These are phyloP conservation scores for Drosophila hamatofila DNA, from an alignment of 2,888 invertebrate species.

Conservation along the genomic window DNA sequence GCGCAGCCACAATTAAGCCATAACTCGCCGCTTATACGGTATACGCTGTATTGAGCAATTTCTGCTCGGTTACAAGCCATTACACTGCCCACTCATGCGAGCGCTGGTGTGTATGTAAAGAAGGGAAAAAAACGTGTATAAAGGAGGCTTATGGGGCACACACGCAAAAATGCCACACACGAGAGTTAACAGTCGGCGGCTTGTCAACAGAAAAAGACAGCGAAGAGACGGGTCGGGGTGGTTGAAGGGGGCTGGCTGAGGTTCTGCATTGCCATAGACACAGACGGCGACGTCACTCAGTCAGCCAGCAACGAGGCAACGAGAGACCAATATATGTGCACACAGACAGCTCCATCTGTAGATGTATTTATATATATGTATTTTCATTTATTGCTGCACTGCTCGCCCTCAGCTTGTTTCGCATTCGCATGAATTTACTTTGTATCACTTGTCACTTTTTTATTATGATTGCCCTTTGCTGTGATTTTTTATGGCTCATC, in stretches of 20 bases:
- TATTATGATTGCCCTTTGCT: constrained; percentile 68
- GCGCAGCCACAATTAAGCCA: constrained; percentile 65
- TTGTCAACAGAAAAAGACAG: constrained; percentile 48
- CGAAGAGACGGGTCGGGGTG: background rate
- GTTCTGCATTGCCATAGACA: constrained; percentile 27
- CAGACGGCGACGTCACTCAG: constrained; percentile 15
- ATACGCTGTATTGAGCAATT: constrained; percentile 53
- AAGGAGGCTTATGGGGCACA: constrained; percentile 63
- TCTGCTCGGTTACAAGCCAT: constrained; percentile 69
- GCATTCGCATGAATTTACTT: constrained; percentile 81
- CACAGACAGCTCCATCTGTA: constrained; percentile 17
- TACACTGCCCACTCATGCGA: constrained; percentile 46
- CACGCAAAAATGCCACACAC: constrained; percentile 61
- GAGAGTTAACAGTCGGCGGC: constrained; percentile 47
- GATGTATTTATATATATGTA: constrained; percentile 12
- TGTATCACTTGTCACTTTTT: constrained; percentile 82
- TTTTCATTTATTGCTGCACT: constrained; percentile 65
- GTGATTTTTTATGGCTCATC: constrained; percentile 78
- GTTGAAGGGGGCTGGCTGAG: background rate
- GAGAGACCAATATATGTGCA: constrained; percentile 28
- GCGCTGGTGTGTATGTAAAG: constrained; percentile 18
- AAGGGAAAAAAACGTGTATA: constrained; percentile 26
- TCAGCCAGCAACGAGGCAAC: constrained; percentile 43
- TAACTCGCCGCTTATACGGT: constrained; percentile 54
- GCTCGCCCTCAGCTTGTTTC: constrained; percentile 56